These are phyloP conservation scores for Coracias cyanogaster DNA, from an alignment of 2,797 vertebrate genomes.

Conservation along the genomic window DNA sequence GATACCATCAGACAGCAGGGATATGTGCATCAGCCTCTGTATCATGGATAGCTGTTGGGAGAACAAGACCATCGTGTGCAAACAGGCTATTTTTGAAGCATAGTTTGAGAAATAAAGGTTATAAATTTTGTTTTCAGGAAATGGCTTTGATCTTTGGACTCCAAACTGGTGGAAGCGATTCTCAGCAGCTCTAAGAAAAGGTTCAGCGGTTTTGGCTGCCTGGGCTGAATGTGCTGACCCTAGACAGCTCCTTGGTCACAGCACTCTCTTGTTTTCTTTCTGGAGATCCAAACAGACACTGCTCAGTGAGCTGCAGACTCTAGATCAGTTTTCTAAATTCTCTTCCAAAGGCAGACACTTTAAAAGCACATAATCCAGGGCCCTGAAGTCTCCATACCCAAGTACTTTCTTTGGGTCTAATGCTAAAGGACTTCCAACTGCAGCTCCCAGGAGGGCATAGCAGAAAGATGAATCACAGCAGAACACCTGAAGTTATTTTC, in stretches of 20 bases:
- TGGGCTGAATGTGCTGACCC: background rate
- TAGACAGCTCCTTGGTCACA: background rate
- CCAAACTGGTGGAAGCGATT: background rate
- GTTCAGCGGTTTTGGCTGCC: background rate
- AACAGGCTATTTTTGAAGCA: background rate
- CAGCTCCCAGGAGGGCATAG: background rate
- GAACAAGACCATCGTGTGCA: rapidly evolving
- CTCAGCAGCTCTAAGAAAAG: background rate
- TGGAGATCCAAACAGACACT: background rate
- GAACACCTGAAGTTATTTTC: background rate
- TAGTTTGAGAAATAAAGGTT: background rate
- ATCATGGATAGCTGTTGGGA: background rate
- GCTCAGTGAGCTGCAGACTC: background rate
- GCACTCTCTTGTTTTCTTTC: background rate
- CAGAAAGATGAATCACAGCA: background rate
- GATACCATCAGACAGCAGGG: background rate
- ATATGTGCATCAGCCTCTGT: background rate
- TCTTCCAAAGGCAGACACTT: background rate
- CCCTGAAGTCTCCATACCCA: background rate
- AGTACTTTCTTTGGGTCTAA: background rate
- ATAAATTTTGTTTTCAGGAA: background rate
- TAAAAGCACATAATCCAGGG: background rate
- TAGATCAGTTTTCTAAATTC: background rate
- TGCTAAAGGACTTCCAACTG: background rate
- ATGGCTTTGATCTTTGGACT: background rate